These are phyloP conservation scores for Bombylius discolor DNA, from an alignment of 2,888 invertebrate genomes.

Conservation along the genomic window DNA sequence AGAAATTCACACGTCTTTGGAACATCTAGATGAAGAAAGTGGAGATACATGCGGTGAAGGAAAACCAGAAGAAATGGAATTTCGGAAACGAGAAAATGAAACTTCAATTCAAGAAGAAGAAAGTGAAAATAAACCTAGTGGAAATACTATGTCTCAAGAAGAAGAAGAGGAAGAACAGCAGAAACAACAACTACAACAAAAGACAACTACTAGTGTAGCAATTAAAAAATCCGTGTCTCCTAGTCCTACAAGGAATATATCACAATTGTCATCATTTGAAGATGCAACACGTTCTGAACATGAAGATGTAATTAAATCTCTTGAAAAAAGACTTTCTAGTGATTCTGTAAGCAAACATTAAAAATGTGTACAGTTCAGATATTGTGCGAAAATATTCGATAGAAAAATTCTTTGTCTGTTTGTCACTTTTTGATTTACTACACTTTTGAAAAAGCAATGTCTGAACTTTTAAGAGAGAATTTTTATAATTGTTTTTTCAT, in stretches of 20 bases:
- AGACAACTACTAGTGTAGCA: neutral
- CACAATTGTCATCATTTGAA: slow-evolving; percentile 32
- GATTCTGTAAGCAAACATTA: neutral
- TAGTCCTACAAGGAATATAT: slow-evolving; percentile 16
- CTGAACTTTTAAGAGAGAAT: too few species aligned
- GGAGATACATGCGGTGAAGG: slow-evolving; percentile 34
- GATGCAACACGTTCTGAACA: slow-evolving; percentile 32
- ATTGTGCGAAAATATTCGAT: neutral
- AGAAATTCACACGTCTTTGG: slow-evolving; percentile 20
- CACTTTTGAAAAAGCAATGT: too few species aligned
- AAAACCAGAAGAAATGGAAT: slow-evolving; percentile 29
- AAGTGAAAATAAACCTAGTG: neutral
- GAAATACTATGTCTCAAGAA: neutral
- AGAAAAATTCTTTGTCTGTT: too few species aligned
- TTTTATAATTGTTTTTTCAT: too few species aligned
- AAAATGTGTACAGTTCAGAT: neutral
- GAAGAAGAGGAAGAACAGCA: slow-evolving; percentile 1
- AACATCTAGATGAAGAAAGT: slow-evolving; percentile 29
- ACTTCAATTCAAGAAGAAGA: slow-evolving; percentile 32
- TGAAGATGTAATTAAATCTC: slow-evolving; percentile 22
- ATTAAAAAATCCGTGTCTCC: neutral
- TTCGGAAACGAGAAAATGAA: slow-evolving; percentile 32
- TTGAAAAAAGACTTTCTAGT: slow-evolving; percentile 13
- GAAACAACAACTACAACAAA: neutral
- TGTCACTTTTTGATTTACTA: too few species aligned